Base-by-base conservation (phyloP, 53 echinoderm and acorn worm genomes). In the Echinometra lucunter region DNA sequence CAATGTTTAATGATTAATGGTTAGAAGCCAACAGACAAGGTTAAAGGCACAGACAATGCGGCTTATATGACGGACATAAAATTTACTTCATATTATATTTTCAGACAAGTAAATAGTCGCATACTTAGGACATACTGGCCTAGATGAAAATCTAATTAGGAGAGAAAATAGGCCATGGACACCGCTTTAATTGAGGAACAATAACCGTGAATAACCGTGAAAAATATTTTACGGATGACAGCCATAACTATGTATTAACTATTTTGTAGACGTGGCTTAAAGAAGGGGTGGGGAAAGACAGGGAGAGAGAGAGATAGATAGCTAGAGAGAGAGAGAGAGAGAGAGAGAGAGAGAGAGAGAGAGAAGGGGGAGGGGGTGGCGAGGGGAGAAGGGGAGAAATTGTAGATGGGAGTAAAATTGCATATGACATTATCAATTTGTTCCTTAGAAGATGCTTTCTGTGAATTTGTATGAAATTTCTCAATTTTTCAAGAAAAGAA, bases 81-180 rank as follows among this genome's bases (percentile, higher is more conserved):
- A 40, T 21, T 80, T 42, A 80, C 80, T 80, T 42, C 38, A 42
- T 30, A 30, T 67, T 32, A 67, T 80, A n/a, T 18, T 17, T 23
- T 9, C 83, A 83, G 83, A 83, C 83, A 83, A 83, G 49, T n/a
- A n/a, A 83, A 83, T 47, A 3, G 27, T 45, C 27, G n/a, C 3
- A 11, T 83, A n/a, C 83, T 83, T n/a, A 83, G 47, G 83, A 83
- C 80, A 38, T 83, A 15, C 45, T 45, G 49, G 35, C 83, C 45
- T 45, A 28, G 45, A 49, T 83, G 83, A 45, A 45, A 83, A 83
- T 83, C 83, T 83, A 83, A 83, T 83, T 83, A 49, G 83, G 10
- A n/a, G 9, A 47, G 47, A 83, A 83, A 83, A 58, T n/a, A 89
- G 60, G 89, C 89, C 89, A 89, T 38, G 89, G 89, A 35, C 89